Percentiles rank a stretch among this genome's conserved stretches.
Evolutionary conservation across 2,797 vertebrate genomes (phyloP).

Genomic region (Sebastolobus altivelis): DNA sequence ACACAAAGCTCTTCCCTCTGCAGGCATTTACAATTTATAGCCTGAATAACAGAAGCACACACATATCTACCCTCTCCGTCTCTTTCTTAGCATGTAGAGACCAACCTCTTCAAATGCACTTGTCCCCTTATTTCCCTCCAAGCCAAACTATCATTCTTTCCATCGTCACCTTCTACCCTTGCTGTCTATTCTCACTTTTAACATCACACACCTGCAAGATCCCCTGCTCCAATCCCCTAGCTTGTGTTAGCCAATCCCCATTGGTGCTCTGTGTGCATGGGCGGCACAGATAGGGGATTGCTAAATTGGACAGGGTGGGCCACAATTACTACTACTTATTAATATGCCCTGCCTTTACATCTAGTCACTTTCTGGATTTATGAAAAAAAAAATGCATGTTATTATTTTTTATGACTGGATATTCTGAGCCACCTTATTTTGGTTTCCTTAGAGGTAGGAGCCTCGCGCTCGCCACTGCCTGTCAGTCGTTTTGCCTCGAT

Average conservation of each 20-base stretch:
- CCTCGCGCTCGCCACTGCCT: constrained; percentile 74
- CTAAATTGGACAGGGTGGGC: constrained; percentile 66
- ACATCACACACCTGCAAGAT: constrained; percentile 53
- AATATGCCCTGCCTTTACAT: constrained; percentile 78
- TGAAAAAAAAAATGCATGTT: constrained; percentile 81
- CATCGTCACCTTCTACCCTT: constrained; percentile 38
- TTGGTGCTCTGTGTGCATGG: constrained; percentile 87
- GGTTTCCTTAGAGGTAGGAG: constrained; percentile 78
- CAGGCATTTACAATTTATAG: constrained; percentile 62
- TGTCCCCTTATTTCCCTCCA: constrained; percentile 48
- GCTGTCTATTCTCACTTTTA: constrained; percentile 42
- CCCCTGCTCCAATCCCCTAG: constrained; percentile 69
- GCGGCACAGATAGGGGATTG: constrained; percentile 81
- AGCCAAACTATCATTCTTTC: constrained; percentile 44
- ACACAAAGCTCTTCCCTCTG: constrained; percentile 58
- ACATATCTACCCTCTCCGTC: constrained; percentile 51
- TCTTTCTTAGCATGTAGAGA: constrained; percentile 62
- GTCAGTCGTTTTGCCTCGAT: constrained; percentile 80
- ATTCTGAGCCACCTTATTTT: constrained; percentile 84
- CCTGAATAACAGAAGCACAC: constrained; percentile 73
- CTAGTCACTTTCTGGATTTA: constrained; percentile 80
- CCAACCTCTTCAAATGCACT: constrained; percentile 71
- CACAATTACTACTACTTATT: constrained; percentile 54
- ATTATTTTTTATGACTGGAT: constrained; percentile 82
- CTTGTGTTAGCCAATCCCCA: constrained; percentile 79